Base-by-base conservation (phyloP, 2,113 vertebrate genomes). In the Lagenorhynchus albirostris region DNA sequence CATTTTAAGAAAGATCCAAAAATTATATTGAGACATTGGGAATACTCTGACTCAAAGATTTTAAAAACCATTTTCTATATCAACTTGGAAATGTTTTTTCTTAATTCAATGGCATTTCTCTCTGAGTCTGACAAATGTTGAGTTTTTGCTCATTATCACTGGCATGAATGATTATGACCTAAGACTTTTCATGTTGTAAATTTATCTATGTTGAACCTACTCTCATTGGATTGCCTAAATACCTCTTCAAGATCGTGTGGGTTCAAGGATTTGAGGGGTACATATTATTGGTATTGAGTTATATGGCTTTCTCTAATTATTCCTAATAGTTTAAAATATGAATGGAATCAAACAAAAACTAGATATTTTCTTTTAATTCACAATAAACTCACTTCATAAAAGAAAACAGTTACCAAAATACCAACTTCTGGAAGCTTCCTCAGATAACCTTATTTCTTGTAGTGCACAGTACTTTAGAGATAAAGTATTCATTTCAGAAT, bases 1-100 rank as follows among this genome's bases (percentile, higher is more conserved):
- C 2, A 94, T 77, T 93, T 93, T 83, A 92, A 87, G 44, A 31
- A 92, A 86, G n/a, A 62, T 53, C 74, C 23, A 84, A 95, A 82
- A 65, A 41, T 6, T 74, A 14, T 63, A 33, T 77, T 93, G 12
- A 83, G 9, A 82, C 12, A 29, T 0, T 65, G 6, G 7, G 47
- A 76, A 50, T 50, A 50, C 17, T 90, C 53, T 68, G 15, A 81
- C 7, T 88, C 41, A 87, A 79, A 94, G 9, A 38, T 62, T 91
- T 77, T 94, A 1, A 76, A 91, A 82, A 70, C 58, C 9, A 50
- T 71, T 87, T 92, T 91, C 44, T 55, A 44, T 36, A 25, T 81
- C 13, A 85, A 53, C 8, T 21, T n/a, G 4, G 31, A 89, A 95
- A 96, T 73, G 4, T 58, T 85, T 38, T 83, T 77, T 50, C 67